phyloP scores from a whole-genome alignment of 2,113 vertebrate genomes.

The Sprattus sprattus region DNA sequence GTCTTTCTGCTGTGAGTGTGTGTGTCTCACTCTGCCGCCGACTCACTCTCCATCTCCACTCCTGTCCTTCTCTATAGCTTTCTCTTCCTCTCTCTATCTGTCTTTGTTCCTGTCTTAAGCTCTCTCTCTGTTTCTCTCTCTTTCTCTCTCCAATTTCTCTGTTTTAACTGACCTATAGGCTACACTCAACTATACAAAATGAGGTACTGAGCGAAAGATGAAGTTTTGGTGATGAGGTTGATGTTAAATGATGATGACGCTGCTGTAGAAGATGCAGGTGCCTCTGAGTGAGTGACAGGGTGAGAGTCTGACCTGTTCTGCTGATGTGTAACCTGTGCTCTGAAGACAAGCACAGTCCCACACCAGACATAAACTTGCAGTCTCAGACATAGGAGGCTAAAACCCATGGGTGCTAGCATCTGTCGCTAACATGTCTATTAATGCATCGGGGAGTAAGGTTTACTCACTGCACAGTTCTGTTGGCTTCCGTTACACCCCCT shows the following conservation, averaged over 20 bases:
- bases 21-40: neutral
- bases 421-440: no score
- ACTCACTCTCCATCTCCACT: neutral
- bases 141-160: neutral
- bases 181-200: neutral
- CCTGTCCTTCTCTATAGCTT: neutral
- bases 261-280: conserved; percentile 36
- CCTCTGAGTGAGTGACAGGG: conserved; percentile 57
- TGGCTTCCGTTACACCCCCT: no score
- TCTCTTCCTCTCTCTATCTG: no score
- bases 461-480: no score
- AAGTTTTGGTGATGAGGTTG: neutral
- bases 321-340: neutral
- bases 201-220: neutral
- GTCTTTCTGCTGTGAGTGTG: neutral
- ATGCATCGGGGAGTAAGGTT: no score
- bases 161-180: neutral
- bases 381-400: no score
- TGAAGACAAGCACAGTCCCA: no score
- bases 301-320: conserved; percentile 63
- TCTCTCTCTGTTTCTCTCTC: neutral
- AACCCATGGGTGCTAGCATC: no score
- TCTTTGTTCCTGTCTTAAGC: neutral
- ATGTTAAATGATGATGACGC: neutral
- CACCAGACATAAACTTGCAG: no score